These are phyloP conservation scores for Rhabdophis nuchalis DNA, from an alignment of 2,797 vertebrate species.

Conservation along the genomic window DNA sequence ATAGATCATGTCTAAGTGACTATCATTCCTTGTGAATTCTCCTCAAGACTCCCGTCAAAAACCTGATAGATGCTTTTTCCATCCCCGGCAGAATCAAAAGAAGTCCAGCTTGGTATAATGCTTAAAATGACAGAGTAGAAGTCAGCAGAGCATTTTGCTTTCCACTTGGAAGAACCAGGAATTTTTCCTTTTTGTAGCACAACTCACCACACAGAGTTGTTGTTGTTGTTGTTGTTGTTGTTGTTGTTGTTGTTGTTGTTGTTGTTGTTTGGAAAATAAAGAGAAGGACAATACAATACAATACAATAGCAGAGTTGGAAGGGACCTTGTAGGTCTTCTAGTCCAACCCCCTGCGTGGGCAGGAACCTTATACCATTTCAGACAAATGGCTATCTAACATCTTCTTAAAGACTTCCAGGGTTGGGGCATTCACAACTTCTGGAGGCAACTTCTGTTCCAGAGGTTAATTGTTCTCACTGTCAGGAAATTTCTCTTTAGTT, in stretches of 20 bases:
- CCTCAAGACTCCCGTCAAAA: slow-evolving; percentile 54
- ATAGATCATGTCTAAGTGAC: slow-evolving; percentile 75
- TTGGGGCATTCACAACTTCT: too few species aligned
- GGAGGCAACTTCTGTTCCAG: too few species aligned
- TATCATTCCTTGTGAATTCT: slow-evolving; percentile 63
- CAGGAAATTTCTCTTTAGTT: too few species aligned
- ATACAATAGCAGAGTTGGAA: too few species aligned
- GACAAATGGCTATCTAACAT: too few species aligned
- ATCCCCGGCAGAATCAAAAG: slow-evolving; percentile 59
- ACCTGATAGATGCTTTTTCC: slow-evolving; percentile 66
- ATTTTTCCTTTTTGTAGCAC: not conserved
- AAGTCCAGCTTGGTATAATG: slow-evolving; percentile 6
- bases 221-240: too few species aligned
- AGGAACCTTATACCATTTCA: too few species aligned
- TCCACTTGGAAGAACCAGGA: not conserved
- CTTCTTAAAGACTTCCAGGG: too few species aligned
- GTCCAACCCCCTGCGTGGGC: too few species aligned
- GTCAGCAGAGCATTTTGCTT: not conserved
- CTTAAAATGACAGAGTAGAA: not conserved
- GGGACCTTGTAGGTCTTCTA: too few species aligned
- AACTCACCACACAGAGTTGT: not conserved
- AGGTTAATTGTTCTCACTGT: too few species aligned
- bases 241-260: not conserved
- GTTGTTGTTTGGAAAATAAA: not conserved
- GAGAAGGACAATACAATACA: too few species aligned